These are phyloP conservation scores for Panthera uncia DNA, from an alignment of 2,113 vertebrate genomes.

Conservation along the genomic window DNA sequence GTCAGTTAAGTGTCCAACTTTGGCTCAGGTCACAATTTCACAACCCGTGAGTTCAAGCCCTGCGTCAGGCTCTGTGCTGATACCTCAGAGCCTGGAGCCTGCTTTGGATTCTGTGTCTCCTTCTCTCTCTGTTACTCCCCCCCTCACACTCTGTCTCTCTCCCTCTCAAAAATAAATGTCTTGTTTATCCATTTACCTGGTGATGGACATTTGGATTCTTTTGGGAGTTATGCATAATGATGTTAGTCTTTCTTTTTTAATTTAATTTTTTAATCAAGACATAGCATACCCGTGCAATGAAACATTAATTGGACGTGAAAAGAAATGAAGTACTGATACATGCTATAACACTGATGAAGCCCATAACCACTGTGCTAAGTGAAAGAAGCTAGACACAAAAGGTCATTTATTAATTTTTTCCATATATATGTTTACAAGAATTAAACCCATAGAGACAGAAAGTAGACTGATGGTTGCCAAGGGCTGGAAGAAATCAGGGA, in stretches of 20 bases:
- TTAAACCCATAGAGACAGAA: background rate
- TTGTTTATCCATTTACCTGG: background rate
- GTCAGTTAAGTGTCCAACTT: background rate
- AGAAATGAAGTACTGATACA: background rate
- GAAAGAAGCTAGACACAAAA: background rate
- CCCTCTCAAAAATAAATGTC: background rate
- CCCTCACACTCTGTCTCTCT: background rate
- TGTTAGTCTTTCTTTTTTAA: background rate
- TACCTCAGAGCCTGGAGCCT: background rate
- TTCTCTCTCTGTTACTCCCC: background rate
- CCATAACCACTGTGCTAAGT: background rate
- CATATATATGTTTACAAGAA: background rate
- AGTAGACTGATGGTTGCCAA: background rate
- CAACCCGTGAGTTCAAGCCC: no score
- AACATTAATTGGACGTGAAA: background rate
- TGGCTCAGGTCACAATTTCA: background rate
- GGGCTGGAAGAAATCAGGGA: fast-evolving
- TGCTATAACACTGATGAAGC: background rate
- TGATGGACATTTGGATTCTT: background rate
- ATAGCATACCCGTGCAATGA: no score
- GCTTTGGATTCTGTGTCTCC: background rate
- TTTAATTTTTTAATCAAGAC: background rate
- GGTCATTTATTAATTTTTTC: background rate
- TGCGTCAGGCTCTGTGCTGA: background rate
- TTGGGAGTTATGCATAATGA: background rate